A percentile compares a stretch with the other conserved stretches of the same genome.
Evolutionary conservation across 1,140 invertebrate species (phyloP).

Genomic region (Centruroides vittatus): DNA sequence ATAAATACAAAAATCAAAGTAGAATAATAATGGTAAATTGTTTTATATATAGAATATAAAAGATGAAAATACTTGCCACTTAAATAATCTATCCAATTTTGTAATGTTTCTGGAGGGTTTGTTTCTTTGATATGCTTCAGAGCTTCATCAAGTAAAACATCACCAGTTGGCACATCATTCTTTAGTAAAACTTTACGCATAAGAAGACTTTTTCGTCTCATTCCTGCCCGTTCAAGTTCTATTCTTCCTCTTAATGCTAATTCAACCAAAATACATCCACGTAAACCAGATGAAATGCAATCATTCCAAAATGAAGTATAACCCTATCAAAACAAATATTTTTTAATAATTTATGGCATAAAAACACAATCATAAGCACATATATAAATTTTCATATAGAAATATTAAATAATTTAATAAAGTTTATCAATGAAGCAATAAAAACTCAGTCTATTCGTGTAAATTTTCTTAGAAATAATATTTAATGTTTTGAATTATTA

Average conservation of each 20-base stretch:
- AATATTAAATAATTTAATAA: too few relatives aligned
- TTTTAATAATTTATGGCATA: too few relatives aligned
- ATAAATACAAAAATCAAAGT: too few relatives aligned
- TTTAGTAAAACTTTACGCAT: conserved; percentile 59
- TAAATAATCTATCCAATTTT: conserved; percentile 99
- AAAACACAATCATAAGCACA: too few relatives aligned
- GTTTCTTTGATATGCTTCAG: conserved; percentile 97
- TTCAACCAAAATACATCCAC: conserved; percentile 97
- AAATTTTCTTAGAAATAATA: too few relatives aligned
- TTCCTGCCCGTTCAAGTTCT: conserved; percentile 90
- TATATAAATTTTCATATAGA: too few relatives aligned
- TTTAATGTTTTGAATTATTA: too few relatives aligned
- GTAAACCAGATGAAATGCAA: conserved; percentile 95
- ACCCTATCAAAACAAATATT: conserved; percentile 44
- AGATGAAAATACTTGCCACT: conserved; percentile 54
- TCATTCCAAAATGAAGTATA: conserved; percentile 99
- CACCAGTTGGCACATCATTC: conserved; percentile 85
- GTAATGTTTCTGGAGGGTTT: conserved; percentile 89
- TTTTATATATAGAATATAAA: too few relatives aligned
- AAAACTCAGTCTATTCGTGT: too few relatives aligned
- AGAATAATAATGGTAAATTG: too few relatives aligned
- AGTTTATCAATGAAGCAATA: too few relatives aligned
- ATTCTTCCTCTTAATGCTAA: conserved; percentile 83
- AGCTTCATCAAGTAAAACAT: conserved; percentile 95
- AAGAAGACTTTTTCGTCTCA: conserved; percentile 79